Evolutionary conservation across 2,113 vertebrate species (phyloP).

Genomic region (Grus americana): DNA sequence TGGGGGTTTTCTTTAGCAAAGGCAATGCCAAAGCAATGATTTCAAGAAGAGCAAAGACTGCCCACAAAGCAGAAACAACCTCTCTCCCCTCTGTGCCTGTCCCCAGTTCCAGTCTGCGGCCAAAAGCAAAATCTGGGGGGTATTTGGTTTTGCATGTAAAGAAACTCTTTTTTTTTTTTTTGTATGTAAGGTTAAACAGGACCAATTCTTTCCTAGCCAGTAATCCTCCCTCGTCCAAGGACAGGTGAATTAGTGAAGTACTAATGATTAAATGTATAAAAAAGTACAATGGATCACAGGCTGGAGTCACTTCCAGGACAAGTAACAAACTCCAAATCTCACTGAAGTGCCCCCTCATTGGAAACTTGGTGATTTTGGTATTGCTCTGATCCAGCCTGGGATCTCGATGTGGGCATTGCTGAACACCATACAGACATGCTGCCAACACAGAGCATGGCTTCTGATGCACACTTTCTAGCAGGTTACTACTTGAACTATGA

Average conservation of each 20-base stretch:
- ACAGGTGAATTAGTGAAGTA: neutral
- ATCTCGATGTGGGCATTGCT: neutral
- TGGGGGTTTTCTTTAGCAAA: neutral
- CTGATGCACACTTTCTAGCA: neutral
- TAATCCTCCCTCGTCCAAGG: neutral
- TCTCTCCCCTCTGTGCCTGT: neutral
- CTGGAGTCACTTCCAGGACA: neutral
- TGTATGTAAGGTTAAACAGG: neutral
- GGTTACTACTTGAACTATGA: neutral
- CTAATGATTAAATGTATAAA: neutral
- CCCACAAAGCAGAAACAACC: neutral
- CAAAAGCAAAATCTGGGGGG: neutral
- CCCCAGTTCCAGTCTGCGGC: neutral
- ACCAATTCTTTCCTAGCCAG: neutral
- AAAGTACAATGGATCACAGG: neutral
- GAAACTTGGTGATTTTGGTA: neutral
- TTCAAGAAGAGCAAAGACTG: neutral
- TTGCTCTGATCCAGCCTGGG: neutral
- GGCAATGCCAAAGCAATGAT: neutral
- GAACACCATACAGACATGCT: rapidly evolving
- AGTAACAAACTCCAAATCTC: neutral
- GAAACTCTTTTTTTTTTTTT: neutral
- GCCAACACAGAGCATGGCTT: rapidly evolving
- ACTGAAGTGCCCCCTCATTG: neutral
- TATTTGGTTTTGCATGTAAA: neutral